Conservation (phyloP, 64 coral and sea anemone species). For the Pachyseris speciosa region DNA sequence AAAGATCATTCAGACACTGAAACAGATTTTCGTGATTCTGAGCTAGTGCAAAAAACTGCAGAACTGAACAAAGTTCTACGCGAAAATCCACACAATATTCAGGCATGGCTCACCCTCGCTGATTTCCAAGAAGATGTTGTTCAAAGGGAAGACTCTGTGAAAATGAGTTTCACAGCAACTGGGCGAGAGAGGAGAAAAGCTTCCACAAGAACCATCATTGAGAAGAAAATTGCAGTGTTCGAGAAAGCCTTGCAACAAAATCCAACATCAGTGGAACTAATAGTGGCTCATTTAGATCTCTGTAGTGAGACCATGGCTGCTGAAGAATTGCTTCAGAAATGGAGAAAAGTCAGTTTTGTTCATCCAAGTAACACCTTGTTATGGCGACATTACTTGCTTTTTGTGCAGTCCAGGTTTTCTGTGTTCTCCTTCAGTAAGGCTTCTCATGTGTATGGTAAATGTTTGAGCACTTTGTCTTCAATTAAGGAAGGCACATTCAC, state of each 20-base stretch:
- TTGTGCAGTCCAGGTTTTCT: conserved; percentile 89
- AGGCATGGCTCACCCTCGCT: conserved; percentile 76
- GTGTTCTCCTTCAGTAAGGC: conserved; percentile 80
- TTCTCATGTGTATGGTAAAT: conserved; percentile 77
- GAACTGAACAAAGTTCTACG: conserved; percentile 79
- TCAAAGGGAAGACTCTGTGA: conserved; percentile 42
- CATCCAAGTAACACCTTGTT: conserved; percentile 81
- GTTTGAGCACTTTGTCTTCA: conserved; percentile 81
- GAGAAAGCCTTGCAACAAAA: conserved; percentile 94
- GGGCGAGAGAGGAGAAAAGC: conserved; percentile 81
- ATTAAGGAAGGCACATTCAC: conserved; percentile 89
- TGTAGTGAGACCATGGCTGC: conserved; percentile 71
- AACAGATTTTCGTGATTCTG: not conserved
- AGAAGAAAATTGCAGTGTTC: conserved; percentile 92
- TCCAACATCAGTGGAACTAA: conserved; percentile 78
- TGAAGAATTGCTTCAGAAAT: conserved; percentile 75
- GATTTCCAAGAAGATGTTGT: conserved; percentile 79
- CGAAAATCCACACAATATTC: conserved; percentile 82
- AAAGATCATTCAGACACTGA: not conserved
- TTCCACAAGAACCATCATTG: conserved; percentile 44
- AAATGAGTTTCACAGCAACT: conserved; percentile 60
- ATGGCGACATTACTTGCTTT: conserved; percentile 86
- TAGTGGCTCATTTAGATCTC: conserved; percentile 71
- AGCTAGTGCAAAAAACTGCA: conserved; percentile 44
- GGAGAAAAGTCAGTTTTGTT: conserved; percentile 87